Base-by-base conservation (phyloP, 2,888 invertebrate genomes). In the Willowsia nigromaculata region DNA sequence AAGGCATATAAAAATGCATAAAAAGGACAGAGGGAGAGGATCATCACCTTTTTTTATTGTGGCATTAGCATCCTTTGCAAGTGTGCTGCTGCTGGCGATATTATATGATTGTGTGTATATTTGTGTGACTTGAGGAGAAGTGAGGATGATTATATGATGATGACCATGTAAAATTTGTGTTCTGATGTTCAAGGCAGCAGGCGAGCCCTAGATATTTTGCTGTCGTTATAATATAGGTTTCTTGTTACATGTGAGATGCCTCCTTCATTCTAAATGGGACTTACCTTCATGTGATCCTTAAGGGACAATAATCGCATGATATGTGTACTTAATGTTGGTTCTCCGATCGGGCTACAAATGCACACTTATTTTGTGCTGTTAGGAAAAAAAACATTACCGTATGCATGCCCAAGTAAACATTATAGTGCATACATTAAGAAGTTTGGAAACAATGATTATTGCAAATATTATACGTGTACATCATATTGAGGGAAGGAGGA, bases 161-260 rank as follows among this genome's bases (percentile, higher is more conserved):
- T 89, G 89, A 68, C 89, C 89, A 76, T 89, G 89, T 85, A 89
- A 89, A 89, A 85, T 81, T 81, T 76, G 53, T 85, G 85, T 89
- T 89, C 81, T 89, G 85, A 89, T 89, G 85, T 89, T 89, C 89
- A 89, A 89, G 89, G 89, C 89, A 89, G 81, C 85, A 85, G 85
- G 89, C 50, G 89, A 89, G 89, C 85, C 85, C 89, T 89, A 89
- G 85, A 89, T 85, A 74, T 43, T 74, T 65, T 53, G 30, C 62
- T 62, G 27, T 76, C 37, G 30, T 85, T 76, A 53, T 59, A 18
- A 33, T 56, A 37, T 33, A 65, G 30, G 76, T 27, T 76, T 47
- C 1, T 50, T 47, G 0, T 30, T 74, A 74, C 27, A 18, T 18
- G 13, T 22, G 3, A 59, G 22, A 62, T 27, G 27, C 62, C 27